Evolutionary conservation across 2,797 vertebrate genomes (phyloP).

Genomic region (Acridotheres tristis): DNA sequence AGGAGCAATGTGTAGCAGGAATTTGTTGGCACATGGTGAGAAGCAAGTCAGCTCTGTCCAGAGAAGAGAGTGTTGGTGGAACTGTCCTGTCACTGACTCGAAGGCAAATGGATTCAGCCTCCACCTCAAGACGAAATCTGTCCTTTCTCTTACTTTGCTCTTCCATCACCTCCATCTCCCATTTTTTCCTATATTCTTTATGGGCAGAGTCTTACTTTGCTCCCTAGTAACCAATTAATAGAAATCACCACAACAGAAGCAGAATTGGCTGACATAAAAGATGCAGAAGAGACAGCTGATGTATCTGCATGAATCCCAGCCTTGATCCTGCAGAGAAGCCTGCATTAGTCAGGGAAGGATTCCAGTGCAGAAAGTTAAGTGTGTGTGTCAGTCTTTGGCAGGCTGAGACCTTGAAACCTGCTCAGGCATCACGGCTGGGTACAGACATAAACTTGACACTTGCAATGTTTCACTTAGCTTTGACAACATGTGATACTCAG

Average conservation of each 20-base stretch:
- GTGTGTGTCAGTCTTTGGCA: neutral
- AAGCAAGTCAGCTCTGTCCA: neutral
- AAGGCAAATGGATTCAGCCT: neutral
- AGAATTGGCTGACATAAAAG: neutral
- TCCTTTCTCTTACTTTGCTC: neutral
- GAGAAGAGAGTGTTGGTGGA: neutral
- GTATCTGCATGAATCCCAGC: neutral
- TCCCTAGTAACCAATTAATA: neutral
- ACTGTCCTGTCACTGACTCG: neutral
- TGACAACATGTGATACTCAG: neutral
- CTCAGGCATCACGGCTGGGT: neutral
- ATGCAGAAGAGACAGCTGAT: neutral
- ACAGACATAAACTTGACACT: constrained; percentile 35
- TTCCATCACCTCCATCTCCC: neutral
- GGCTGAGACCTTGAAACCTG: constrained; percentile 37
- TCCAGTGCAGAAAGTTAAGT: neutral
- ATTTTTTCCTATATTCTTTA: neutral
- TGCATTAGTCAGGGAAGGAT: neutral
- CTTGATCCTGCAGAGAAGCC: neutral
- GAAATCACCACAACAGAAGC: neutral
- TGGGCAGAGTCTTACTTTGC: neutral
- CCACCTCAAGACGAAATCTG: neutral
- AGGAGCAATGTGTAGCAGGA: neutral
- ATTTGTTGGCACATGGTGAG: neutral
- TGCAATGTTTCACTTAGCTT: constrained; percentile 5